These are phyloP conservation scores for Amiota mariae DNA, from an alignment of 2,888 invertebrate species.

Conservation along the genomic window DNA sequence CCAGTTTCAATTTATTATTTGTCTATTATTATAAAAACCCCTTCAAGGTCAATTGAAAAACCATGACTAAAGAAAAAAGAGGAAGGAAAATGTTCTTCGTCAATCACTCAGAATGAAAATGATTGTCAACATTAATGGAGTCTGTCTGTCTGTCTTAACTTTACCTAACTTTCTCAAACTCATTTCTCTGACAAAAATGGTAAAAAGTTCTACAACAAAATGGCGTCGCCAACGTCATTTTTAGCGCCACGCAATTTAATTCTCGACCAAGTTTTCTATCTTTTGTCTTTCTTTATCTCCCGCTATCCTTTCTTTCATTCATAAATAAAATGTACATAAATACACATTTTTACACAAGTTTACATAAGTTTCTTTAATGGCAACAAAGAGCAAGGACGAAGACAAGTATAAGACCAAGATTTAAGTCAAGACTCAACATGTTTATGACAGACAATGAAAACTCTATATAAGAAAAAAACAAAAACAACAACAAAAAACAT, in stretches of 20 bases:
- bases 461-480: neutral
- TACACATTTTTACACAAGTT: slow-evolving; percentile 25
- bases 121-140: slow-evolving; percentile 57
- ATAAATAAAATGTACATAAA: slow-evolving; percentile 26
- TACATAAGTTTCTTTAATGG: slow-evolving; percentile 28
- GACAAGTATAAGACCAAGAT: neutral
- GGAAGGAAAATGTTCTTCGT: neutral
- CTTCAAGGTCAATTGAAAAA: neutral
- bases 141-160: slow-evolving; percentile 35
- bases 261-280: no score
- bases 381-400: slow-evolving; percentile 8
- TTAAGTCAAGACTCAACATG: neutral
- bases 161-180: slow-evolving; percentile 54
- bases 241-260: neutral
- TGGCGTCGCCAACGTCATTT: slow-evolving; percentile 7
- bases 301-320: neutral
- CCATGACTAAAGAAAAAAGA: neutral
- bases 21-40: no score
- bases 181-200: slow-evolving; percentile 62
- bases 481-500: neutral
- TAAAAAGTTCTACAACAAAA: slow-evolving; percentile 50
- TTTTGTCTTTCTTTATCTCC: no score
- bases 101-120: slow-evolving; percentile 44
- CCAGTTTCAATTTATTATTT: slow-evolving; percentile 41
- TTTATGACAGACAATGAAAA: slow-evolving; percentile 15